Conservation (phyloP, 2,113 vertebrate genomes). For the Triplophysa tibetana region DNA sequence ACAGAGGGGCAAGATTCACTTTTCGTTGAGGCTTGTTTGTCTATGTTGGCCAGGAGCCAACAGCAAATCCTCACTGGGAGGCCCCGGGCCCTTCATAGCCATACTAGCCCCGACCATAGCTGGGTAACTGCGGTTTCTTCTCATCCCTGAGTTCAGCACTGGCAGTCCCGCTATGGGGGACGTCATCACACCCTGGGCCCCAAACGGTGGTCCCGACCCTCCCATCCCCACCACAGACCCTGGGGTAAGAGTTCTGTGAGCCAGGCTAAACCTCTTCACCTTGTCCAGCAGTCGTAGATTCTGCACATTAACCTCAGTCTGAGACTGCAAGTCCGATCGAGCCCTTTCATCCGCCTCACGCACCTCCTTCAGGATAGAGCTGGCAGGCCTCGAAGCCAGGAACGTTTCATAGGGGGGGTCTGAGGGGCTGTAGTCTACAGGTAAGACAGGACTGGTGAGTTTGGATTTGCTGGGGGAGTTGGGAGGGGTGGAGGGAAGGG, state of each 20-base stretch:
- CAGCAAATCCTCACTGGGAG: slow-evolving; percentile 82
- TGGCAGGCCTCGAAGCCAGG: slow-evolving; percentile 92
- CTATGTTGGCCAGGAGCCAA: slow-evolving; percentile 77
- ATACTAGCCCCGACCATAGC: slow-evolving; percentile 96
- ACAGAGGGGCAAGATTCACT: slow-evolving; percentile 39
- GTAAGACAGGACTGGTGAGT: slow-evolving; percentile 49
- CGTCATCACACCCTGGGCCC: slow-evolving; percentile 70
- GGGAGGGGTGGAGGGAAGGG: slow-evolving; percentile 86
- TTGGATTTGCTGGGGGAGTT: slow-evolving; percentile 78
- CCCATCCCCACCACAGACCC: slow-evolving; percentile 68
- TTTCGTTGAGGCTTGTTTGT: slow-evolving; percentile 78
- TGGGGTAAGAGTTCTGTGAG: slow-evolving; percentile 56
- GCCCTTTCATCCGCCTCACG: slow-evolving; percentile 71
- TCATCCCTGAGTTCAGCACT: slow-evolving; percentile 81
- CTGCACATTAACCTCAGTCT: slow-evolving; percentile 83
- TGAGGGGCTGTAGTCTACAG: slow-evolving; percentile 87
- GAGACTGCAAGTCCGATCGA: slow-evolving; percentile 77
- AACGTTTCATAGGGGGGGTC: slow-evolving; percentile 87
- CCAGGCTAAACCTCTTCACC: slow-evolving; percentile 84
- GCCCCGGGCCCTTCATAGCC: slow-evolving; percentile 90
- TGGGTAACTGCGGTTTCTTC: slow-evolving; percentile 93
- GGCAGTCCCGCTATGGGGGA: slow-evolving; percentile 80
- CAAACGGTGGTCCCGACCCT: slow-evolving; percentile 75
- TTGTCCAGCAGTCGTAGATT: slow-evolving; percentile 95
- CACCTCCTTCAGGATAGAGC: slow-evolving; percentile 91